phyloP scores from a whole-genome alignment of 1,140 invertebrate species.

The Drosophila orena region DNA sequence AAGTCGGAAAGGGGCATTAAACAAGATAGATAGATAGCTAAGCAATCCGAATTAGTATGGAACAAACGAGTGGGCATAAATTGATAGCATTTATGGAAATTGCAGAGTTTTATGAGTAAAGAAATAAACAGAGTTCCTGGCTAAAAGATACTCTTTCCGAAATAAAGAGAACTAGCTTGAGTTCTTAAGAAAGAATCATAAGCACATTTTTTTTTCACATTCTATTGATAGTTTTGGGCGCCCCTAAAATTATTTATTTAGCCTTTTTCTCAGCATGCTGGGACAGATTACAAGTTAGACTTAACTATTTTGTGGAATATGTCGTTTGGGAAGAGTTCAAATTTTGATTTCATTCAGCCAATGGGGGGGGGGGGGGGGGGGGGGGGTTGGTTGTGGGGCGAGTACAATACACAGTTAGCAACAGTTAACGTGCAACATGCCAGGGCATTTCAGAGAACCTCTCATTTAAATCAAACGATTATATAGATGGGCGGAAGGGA shows the following conservation, averaged over 20 bases:
- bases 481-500: conserved; percentile 40
- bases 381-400: too few species aligned
- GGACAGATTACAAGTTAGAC: conserved; percentile 15
- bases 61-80: neutral
- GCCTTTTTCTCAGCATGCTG: conserved; percentile 39
- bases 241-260: neutral
- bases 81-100: neutral
- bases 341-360: conserved; percentile 51
- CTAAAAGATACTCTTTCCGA: too few species aligned
- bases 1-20: conserved; percentile 5
- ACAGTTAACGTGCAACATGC: conserved; percentile 79
- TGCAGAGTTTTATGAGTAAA: neutral
- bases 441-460: conserved; percentile 39
- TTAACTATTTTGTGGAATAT: conserved; percentile 25
- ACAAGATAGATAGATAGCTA: neutral
- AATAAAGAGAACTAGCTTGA: too few species aligned
- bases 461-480: conserved; percentile 13
- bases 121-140: too few species aligned
- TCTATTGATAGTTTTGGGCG: neutral
- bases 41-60: conserved; percentile 5
- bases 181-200: too few species aligned
- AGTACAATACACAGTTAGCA: conserved; percentile 48
- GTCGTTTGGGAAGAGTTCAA: conserved; percentile 4
- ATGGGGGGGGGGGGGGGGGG: conserved; percentile 16
- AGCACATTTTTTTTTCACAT: too few species aligned